These are phyloP conservation scores for Caretta caretta DNA, from an alignment of 2,113 vertebrate genomes.

Conservation along the genomic window DNA sequence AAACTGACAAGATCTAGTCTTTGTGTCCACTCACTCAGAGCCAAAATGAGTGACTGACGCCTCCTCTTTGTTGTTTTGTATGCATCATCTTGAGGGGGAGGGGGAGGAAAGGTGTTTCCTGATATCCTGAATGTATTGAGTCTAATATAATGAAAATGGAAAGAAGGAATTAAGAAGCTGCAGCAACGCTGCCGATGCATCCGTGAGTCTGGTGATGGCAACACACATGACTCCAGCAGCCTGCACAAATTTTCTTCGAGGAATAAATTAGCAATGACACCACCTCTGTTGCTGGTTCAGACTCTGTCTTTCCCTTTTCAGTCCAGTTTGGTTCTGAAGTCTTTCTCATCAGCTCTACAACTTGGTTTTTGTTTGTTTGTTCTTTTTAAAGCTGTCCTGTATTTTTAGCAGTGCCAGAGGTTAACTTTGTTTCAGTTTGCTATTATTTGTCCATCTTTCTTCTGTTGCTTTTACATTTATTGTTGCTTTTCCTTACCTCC, in stretches of 20 bases:
- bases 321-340: background rate
- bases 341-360: background rate
- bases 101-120: background rate
- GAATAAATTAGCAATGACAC: background rate
- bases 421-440: background rate
- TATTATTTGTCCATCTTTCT: background rate
- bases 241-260: accelerated
- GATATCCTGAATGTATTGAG: background rate
- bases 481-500: background rate
- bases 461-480: background rate
- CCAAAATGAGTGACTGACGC: background rate
- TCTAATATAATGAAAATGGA: background rate
- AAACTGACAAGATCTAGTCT: background rate
- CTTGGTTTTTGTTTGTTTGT: background rate
- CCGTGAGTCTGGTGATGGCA: background rate
- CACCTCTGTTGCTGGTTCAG: background rate
- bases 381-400: background rate
- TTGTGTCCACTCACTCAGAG: background rate
- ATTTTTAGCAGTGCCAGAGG: background rate
- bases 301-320: background rate
- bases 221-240: background rate
- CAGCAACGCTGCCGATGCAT: background rate
- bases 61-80: background rate
- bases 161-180: background rate
- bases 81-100: background rate